Base-by-base conservation (phyloP, 1,140 invertebrate genomes). In the Mesaphorura yosii region DNA sequence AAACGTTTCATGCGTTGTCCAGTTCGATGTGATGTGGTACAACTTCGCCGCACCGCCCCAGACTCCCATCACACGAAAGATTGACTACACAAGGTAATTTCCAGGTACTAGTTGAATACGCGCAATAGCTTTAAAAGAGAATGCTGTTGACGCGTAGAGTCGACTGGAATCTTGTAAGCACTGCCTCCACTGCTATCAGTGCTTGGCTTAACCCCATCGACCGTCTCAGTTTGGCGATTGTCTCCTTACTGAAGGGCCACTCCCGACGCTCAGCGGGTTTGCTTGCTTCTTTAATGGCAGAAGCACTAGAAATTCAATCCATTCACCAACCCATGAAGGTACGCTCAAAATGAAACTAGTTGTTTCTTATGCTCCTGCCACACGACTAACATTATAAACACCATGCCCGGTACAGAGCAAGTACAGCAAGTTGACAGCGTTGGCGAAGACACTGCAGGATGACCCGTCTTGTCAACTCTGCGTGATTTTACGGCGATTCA, bases 191-290 rank as follows among this genome's bases (percentile, higher is more conserved):
- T 0, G 87, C 90, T 0, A 95, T 95, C 53, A 94, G 93, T 67
- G 89, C 92, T 0, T 96, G 92, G 92, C 84, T 96, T 80, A 95
- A 93, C 74, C 89, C 90, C 0, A 84, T 84, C 65, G 92, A 96
- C 72, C 75, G 88, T 23, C 77, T 92, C 37, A 82, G 86, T 44
- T 85, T 88, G 28, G 76, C 84, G 48, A 78, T 88, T 31, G 81
- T 88, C 22, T 78, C 86, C 49, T 76, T 90, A 72, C 76, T 84
- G 50, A 71, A 85, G 48, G 79, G 81, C 41, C 76, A 83, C 68
- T 85, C 84, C 59, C 75, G 80, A 46, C 72, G 86, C 44, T 81
- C 81, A 22, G 87, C 83, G n/a, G 86, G 87, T 7, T 82, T 91
- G 12, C 82, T 93, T 41, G 89, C 90, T 39, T 91, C 87, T 65